Evolutionary conservation across 2,113 vertebrate species (phyloP).

Genomic region (Himantopus leucocephalus): DNA sequence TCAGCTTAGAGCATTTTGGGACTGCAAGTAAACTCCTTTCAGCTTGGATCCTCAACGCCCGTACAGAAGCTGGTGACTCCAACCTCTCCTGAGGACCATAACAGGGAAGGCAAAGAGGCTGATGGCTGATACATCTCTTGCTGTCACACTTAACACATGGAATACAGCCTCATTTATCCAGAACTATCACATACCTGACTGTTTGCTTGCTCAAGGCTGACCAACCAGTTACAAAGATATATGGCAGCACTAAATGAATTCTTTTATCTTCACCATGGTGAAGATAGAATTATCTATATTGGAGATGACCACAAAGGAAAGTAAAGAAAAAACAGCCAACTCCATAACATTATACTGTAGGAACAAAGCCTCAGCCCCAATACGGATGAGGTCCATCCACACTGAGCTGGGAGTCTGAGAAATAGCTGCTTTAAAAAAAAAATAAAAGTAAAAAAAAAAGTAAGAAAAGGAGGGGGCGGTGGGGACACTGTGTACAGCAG

Average conservation of each 20-base stretch:
- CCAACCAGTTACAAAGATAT: background rate
- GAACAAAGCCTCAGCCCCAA: background rate
- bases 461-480: background rate
- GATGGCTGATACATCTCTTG: background rate
- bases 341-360: background rate
- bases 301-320: background rate
- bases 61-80: background rate
- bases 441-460: background rate
- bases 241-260: background rate
- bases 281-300: background rate
- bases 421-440: background rate
- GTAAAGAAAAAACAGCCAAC: background rate
- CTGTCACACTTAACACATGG: background rate
- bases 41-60: background rate
- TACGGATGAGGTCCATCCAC: background rate
- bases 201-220: background rate
- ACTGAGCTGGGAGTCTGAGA: background rate
- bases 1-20: background rate
- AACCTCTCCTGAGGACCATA: background rate
- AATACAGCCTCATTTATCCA: background rate
- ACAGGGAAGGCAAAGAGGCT: background rate
- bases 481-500: background rate
- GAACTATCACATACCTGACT: background rate
- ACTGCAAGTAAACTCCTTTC: background rate
- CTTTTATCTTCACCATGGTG: background rate